Evolutionary conservation across 2,888 invertebrate species (phyloP).

Genomic region (Osmoderma eremita): DNA sequence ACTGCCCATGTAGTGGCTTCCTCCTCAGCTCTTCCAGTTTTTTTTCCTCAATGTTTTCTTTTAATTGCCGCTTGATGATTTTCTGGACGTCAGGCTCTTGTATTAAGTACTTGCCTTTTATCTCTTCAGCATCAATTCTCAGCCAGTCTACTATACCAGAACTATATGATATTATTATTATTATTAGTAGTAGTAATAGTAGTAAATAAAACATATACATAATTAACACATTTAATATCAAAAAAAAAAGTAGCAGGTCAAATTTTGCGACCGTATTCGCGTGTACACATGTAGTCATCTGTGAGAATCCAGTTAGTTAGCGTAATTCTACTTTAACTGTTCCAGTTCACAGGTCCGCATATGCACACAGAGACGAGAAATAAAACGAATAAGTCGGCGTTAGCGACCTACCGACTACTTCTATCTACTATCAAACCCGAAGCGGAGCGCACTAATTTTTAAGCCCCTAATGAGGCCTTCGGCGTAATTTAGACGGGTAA

Average conservation of each 20-base stretch:
- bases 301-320: constrained; percentile 24
- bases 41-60: too few relatives aligned
- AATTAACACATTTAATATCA: too few relatives aligned
- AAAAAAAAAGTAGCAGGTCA: background rate
- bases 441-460: constrained; percentile 7
- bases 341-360: constrained; percentile 8
- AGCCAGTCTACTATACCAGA: too few relatives aligned
- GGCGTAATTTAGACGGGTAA: constrained; percentile 1
- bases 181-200: too few relatives aligned
- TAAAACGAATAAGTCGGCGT: constrained; percentile 1
- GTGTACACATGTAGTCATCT: background rate
- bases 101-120: too few relatives aligned
- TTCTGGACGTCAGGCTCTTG: too few relatives aligned
- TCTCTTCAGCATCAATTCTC: too few relatives aligned
- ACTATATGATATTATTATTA: too few relatives aligned
- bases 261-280: background rate
- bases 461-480: constrained; percentile 14
- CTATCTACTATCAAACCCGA: background rate
- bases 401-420: background rate
- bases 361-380: background rate
- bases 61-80: too few relatives aligned
- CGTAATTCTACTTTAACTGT: constrained; percentile 17
- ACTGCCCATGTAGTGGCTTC: too few relatives aligned
- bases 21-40: too few relatives aligned
- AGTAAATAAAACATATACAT: too few relatives aligned